Evolutionary conservation across 2,797 vertebrate species (phyloP).

Genomic region (Chelmon rostratus): DNA sequence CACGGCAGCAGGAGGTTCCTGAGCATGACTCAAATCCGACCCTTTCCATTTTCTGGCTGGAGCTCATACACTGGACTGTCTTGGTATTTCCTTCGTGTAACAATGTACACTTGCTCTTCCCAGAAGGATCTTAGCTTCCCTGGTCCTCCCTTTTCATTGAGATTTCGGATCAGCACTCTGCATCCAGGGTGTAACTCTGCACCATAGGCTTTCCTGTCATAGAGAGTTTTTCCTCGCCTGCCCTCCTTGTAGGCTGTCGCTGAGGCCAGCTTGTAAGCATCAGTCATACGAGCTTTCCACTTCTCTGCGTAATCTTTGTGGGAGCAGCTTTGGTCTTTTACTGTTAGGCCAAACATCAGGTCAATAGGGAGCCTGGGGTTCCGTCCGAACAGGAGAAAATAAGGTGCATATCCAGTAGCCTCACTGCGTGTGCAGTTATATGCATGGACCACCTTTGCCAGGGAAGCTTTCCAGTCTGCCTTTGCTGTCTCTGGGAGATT

Average conservation of each 20-base stretch:
- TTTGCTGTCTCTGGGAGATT: constrained; percentile 27
- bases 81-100: constrained; percentile 12
- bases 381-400: constrained; percentile 27
- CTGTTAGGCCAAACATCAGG: constrained; percentile 30
- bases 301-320: constrained; percentile 37
- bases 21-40: constrained; percentile 19
- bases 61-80: constrained; percentile 44
- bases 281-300: constrained; percentile 29
- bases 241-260: not conserved
- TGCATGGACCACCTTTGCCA: constrained; percentile 29
- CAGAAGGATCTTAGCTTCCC: constrained; percentile 42
- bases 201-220: constrained; percentile 6
- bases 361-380: constrained; percentile 33
- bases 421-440: constrained; percentile 49
- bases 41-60: constrained; percentile 25
- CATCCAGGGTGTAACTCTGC: constrained; percentile 4
- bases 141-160: constrained; percentile 12
- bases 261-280: constrained; percentile 23
- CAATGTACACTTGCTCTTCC: constrained; percentile 37
- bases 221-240: constrained; percentile 8
- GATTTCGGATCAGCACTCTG: constrained; percentile 11
- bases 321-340: constrained; percentile 1
- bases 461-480: constrained; percentile 38
- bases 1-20: constrained; percentile 40
- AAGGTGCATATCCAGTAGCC: constrained; percentile 30